Base-by-base conservation (phyloP, 92 coral and sea anemone species). In the Pocillopora grandis region DNA sequence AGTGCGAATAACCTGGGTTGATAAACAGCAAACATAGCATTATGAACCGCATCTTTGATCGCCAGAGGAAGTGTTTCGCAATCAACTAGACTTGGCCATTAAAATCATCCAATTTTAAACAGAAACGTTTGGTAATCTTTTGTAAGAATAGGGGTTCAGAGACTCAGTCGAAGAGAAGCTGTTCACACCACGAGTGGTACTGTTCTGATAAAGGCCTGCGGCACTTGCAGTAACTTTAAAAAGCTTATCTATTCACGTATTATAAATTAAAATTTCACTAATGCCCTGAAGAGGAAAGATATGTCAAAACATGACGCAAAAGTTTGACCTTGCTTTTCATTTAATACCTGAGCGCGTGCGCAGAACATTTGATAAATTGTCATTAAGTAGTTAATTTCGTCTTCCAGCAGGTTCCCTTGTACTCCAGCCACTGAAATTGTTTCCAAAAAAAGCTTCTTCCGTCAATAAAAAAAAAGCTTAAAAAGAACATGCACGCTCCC, bases 291-390 rank as follows among this genome's bases (percentile, higher is more conserved):
- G 23, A 37, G 57, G 2, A 59, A 58, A 71, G 66, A 37, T n/a
- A 81, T 71, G 69, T 57, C 55, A 12, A 15, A 27, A 2, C 12
- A 27, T 80, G 77, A 81, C 77, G 85, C 71, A 79, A 31, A 27
- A 37, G 19, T 2, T 37, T 23, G 67, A 21, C 71, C 74, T 15
- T 65, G 21, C 14, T 2, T 48, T 63, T 16, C 7, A 49, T 37
- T 11, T 16, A 1, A 79, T 66, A 52, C 13, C 75, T 3, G 57
- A 19, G 42, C 82, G 72, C 82, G 11, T 78, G 82, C 82, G 82
- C 59, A 65, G 23, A 56, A 69, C 19, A 33, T 17, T 21, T 6
- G 33, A 11, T 35, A 10, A 55, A 52, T 35, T 8, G 13, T 14
- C 13, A 66, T 12, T 8, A n/a, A n/a, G 69, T 7, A 21, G 20